Conservation (phyloP, 92 coral and sea anemone genomes). For the Zoanthus sociatus region DNA sequence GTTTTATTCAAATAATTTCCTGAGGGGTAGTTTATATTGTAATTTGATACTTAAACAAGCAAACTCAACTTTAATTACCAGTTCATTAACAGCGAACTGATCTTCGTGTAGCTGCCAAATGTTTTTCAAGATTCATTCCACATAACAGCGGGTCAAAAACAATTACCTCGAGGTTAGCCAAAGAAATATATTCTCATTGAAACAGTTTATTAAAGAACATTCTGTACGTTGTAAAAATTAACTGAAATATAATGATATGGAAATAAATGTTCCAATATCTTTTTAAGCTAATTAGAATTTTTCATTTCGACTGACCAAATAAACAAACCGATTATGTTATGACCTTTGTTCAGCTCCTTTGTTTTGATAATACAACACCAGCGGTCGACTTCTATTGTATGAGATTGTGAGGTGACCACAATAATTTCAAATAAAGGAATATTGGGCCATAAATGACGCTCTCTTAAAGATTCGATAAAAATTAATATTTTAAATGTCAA, state of each 20-base stretch:
- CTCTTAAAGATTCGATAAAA: conserved; percentile 2
- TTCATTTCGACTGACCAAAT: conserved; percentile 46
- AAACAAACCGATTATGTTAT: conserved; percentile 14
- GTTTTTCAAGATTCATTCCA: background rate
- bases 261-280: background rate
- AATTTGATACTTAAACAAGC: background rate
- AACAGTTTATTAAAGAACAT: background rate
- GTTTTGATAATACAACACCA: background rate
- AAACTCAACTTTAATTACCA: conserved; percentile 38
- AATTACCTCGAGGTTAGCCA: background rate
- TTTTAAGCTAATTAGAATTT: conserved; percentile 47
- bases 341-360: conserved; percentile 14
- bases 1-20: background rate
- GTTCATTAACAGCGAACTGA: conserved; percentile 21
- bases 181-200: background rate
- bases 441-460: background rate
- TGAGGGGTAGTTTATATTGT: conserved; percentile 6
- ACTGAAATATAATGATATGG: background rate
- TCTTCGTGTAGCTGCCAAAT: conserved; percentile 3
- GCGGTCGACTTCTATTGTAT: conserved; percentile 10
- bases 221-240: background rate
- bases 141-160: background rate
- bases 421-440: background rate
- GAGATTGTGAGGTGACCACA: conserved; percentile 2
- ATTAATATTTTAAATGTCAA: conserved; percentile 3